A percentile compares a stretch with the other conserved stretches of the same genome.
These are phyloP conservation scores for Syncerus caffer DNA, from an alignment of 2,797 vertebrate genomes.

Conservation along the genomic window DNA sequence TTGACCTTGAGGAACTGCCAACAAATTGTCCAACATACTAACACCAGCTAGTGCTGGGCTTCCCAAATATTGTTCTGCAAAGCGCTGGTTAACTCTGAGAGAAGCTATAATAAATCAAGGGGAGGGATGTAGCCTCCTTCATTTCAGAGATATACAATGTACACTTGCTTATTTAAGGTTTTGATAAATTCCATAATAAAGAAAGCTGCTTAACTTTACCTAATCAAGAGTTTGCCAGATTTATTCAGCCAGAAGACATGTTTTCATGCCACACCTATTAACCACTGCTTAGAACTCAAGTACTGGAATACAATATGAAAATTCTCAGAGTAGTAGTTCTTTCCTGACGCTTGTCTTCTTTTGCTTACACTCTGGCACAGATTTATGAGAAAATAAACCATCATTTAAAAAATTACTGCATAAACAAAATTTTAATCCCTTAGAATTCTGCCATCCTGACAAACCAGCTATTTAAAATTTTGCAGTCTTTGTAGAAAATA, in stretches of 20 bases:
- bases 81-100: neutral
- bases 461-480: neutral
- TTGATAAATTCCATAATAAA: neutral
- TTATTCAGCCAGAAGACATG: neutral
- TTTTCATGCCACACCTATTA: neutral
- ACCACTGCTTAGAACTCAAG: neutral
- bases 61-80: neutral
- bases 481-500: neutral
- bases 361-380: neutral
- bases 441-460: neutral
- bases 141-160: neutral
- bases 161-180: neutral
- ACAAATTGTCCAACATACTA: neutral
- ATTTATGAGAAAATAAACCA: neutral
- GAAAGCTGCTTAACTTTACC: neutral
- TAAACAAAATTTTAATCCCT: neutral
- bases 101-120: neutral
- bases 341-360: neutral
- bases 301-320: neutral
- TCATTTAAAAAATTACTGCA: neutral
- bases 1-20: neutral
- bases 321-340: neutral
- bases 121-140: neutral
- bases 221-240: neutral
- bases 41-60: neutral